Evolutionary conservation across 53 echinoderm and acorn worm species (phyloP), one percentile per base, ranked within the genome.

Genomic region (Crossaster papposus): DNA sequence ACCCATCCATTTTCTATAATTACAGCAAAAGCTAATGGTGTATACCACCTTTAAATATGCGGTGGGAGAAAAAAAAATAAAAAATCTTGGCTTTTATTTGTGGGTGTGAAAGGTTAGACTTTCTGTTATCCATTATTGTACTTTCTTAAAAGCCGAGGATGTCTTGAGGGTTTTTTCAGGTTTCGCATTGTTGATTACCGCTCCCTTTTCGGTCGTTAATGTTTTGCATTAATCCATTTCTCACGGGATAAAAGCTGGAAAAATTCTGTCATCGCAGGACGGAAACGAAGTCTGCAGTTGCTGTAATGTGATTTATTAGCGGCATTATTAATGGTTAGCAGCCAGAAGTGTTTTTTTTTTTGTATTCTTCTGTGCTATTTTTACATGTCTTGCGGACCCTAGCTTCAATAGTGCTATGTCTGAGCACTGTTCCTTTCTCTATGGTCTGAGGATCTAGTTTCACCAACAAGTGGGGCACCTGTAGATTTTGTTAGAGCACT

Each of bases 281-380:
- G 51, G 28, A 80, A 17, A 12, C 58, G 78, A 55, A 14, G 54
- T 14, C 80, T 31, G 54, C 50, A 22, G 58, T 32, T 31, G n/a
- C 33, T 50, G n/a, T 58, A 80, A 80, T 80, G 54, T 80, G 80
- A 80, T 80, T 80, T 80, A 80, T 74, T 74, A 74, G 30, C 20
- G 36, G 75, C 36, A 71, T 31, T 71, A 31, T 79, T 79, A 37
- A 4, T 11, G 54, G 15, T 55, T 54, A 30, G n/a, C 10, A 23
- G 20, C 68, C 22, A 2, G n/a, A 68, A 23, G 68, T 68, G 28
- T 68, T 26, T 23, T 10, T 68, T 7, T 68, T 26, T 23, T 10
- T 68, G 22, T 28, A 44, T 44, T 44, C 44, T 7, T 44, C 6
- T 44, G 44, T 44, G 9, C 44, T 44, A n/a, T n/a, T n/a, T n/a